A percentile compares a stretch with the other conserved stretches of the same genome.
These are phyloP conservation scores for Sebastes trivittatus DNA, from an alignment of 2,797 vertebrate species.

Conservation along the genomic window DNA sequence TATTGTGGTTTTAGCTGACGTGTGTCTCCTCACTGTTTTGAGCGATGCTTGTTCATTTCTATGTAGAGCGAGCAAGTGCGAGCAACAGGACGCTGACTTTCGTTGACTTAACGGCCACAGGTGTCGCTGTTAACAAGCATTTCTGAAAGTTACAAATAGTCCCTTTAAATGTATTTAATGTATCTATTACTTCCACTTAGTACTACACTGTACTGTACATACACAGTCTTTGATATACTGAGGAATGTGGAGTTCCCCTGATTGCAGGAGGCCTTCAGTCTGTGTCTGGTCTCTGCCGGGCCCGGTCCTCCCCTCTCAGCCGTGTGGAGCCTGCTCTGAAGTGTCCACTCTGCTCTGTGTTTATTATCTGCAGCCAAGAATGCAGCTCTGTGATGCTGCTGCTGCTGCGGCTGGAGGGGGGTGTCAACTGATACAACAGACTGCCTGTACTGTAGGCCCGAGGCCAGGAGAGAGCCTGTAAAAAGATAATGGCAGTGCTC, in stretches of 20 bases:
- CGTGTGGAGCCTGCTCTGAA: slow-evolving; percentile 57
- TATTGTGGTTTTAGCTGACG: no score
- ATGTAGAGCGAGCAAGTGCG: no score
- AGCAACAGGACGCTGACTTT: no score
- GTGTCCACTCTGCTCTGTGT: slow-evolving; percentile 65
- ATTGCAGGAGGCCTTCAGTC: slow-evolving; percentile 14
- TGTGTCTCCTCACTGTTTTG: no score
- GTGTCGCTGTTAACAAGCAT: no score
- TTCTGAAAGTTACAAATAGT: no score
- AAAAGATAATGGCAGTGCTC: slow-evolving; percentile 69
- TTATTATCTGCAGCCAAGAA: slow-evolving; percentile 71
- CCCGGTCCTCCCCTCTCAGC: slow-evolving; percentile 37
- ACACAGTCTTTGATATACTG: slow-evolving; percentile 6
- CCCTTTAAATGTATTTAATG: neutral
- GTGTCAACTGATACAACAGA: slow-evolving; percentile 58
- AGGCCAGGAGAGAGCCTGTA: slow-evolving; percentile 56
- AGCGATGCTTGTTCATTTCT: no score
- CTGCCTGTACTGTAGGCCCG: slow-evolving; percentile 37
- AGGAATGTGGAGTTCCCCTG: slow-evolving; percentile 34
- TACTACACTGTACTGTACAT: neutral
- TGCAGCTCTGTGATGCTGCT: slow-evolving; percentile 55
- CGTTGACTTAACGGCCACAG: no score
- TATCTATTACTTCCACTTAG: neutral
- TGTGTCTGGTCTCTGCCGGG: slow-evolving; percentile 11
- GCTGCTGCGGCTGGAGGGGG: slow-evolving; percentile 7